These are phyloP conservation scores for Diarsia rubi DNA, from an alignment of 2,888 invertebrate species.

Conservation along the genomic window DNA sequence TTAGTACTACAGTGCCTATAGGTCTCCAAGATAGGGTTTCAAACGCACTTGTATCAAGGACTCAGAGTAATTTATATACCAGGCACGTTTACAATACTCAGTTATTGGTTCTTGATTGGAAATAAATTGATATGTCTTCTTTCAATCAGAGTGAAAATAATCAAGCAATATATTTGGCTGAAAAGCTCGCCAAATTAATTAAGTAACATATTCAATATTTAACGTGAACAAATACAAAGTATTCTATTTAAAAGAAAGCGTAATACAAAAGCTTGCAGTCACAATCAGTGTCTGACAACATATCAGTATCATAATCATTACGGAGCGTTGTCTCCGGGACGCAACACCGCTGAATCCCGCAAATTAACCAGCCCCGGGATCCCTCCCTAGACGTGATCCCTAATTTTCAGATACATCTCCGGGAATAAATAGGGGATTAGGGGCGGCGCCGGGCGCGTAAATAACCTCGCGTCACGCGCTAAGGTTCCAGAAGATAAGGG, in stretches of 20 bases:
- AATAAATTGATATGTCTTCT: conserved; percentile 45
- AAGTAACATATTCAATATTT: background rate
- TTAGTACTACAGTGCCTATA: background rate
- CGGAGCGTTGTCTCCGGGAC: conserved; percentile 46
- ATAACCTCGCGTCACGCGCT: conserved; percentile 87
- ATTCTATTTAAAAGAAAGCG: conserved; percentile 17
- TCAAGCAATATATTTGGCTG: conserved; percentile 17
- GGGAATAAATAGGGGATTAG: conserved; percentile 90
- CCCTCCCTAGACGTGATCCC: conserved; percentile 86
- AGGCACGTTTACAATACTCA: conserved; percentile 28
- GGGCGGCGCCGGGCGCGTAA: conserved; percentile 87
- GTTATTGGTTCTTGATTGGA: conserved; percentile 39
- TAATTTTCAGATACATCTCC: conserved; percentile 91
- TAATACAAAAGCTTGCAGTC: conserved; percentile 14
- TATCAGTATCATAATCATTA: conserved; percentile 60
- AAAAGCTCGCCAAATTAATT: conserved; percentile 20
- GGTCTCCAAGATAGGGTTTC: background rate
- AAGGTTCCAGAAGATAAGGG: conserved; percentile 85
- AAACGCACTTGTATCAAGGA: background rate
- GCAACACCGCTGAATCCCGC: conserved; percentile 75
- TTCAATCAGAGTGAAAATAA: conserved; percentile 38
- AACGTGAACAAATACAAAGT: background rate
- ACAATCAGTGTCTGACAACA: conserved; percentile 43
- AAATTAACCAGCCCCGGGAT: conserved; percentile 84
- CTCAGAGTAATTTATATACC: conserved; percentile 9